Conservation (phyloP, 2,113 vertebrate species). For the Ifrita kowaldi region DNA sequence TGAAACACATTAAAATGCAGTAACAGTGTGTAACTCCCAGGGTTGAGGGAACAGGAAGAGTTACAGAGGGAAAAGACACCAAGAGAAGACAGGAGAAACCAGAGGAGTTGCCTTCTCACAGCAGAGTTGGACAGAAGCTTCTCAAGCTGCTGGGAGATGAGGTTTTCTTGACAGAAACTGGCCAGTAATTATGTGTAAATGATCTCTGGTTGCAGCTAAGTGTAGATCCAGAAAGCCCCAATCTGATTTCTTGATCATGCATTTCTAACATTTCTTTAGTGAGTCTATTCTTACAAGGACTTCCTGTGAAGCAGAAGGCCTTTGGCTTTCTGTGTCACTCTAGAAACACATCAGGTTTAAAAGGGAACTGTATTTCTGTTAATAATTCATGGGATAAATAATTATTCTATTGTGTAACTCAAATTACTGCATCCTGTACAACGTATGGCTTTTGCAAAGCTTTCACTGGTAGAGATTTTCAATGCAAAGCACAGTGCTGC, state of each 20-base stretch:
- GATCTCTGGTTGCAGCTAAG: background rate
- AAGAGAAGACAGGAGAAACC: background rate
- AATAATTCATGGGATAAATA: background rate
- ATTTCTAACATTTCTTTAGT: background rate
- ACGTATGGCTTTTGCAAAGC: background rate
- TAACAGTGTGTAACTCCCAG: background rate
- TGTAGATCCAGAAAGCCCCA: background rate
- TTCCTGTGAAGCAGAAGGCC: background rate
- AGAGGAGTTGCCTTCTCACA: background rate
- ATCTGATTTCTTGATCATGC: background rate
- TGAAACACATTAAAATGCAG: background rate
- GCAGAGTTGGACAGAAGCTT: background rate
- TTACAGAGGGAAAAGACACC: background rate
- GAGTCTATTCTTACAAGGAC: background rate
- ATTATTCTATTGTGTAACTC: background rate
- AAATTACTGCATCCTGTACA: background rate
- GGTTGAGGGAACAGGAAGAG: fast-evolving
- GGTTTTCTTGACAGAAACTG: background rate
- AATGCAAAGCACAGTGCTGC: background rate
- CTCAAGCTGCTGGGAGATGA: background rate
- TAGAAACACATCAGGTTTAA: background rate
- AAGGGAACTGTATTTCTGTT: background rate
- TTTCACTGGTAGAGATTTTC: background rate
- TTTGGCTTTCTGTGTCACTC: background rate
- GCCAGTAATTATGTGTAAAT: background rate